These are phyloP conservation scores for Spatulosminthurus flaviceps DNA, from an alignment of 2,888 invertebrate genomes.

Conservation along the genomic window DNA sequence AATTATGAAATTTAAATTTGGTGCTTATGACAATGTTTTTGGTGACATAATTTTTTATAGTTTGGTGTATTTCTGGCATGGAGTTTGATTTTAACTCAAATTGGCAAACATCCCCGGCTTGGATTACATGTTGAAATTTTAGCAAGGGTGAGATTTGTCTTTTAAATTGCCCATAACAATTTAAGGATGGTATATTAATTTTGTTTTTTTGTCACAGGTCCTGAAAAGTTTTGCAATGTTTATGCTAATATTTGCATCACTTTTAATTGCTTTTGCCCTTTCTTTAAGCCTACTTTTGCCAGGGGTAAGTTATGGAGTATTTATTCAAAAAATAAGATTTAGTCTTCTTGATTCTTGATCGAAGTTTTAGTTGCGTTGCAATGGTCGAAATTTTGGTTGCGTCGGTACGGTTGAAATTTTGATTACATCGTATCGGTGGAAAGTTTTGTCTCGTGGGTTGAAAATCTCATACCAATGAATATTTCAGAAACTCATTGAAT, in stretches of 20 bases:
- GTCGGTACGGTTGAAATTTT: too few species aligned
- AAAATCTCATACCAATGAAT: too few species aligned
- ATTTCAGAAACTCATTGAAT: too few species aligned
- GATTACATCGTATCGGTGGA: too few species aligned
- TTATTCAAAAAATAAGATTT: neutral
- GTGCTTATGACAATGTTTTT: neutral
- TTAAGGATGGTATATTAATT: too few species aligned
- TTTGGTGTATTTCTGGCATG: slow-evolving; percentile 34
- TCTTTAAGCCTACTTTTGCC: slow-evolving; percentile 37
- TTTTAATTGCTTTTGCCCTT: slow-evolving; percentile 33
- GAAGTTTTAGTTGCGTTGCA: too few species aligned
- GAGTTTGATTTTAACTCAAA: slow-evolving; percentile 28
- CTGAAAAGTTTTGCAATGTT: slow-evolving; percentile 36
- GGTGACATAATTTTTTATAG: neutral
- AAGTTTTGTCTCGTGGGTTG: too few species aligned
- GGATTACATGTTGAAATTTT: slow-evolving; percentile 35
- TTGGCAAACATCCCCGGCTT: slow-evolving; percentile 35
- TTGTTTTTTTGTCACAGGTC: slow-evolving; percentile 9
- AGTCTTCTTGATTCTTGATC: too few species aligned
- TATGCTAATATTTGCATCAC: slow-evolving; percentile 34
- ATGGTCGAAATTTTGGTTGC: too few species aligned
- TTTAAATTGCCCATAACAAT: too few species aligned
- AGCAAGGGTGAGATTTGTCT: slow-evolving; percentile 19
- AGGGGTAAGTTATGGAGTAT: slow-evolving; percentile 5
- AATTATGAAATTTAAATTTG: too few species aligned